A percentile compares a stretch with the other conserved stretches of the same genome.
phyloP scores from a whole-genome alignment of 2,888 invertebrate species.

The Cephus nigrinus region DNA sequence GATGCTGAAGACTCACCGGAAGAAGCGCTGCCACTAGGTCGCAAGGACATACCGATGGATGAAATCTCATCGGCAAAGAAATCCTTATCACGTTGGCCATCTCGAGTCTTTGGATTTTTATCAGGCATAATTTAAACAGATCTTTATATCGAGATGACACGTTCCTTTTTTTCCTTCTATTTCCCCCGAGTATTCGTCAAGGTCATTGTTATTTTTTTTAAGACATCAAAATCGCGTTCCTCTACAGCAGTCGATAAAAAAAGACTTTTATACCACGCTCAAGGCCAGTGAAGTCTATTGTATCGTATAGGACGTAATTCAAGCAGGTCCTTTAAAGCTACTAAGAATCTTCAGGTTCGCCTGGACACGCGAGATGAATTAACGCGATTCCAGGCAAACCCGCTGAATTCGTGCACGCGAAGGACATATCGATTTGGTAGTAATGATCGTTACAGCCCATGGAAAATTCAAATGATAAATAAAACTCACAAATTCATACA shows the following conservation, averaged over 20 bases:
- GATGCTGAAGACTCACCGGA: slow-evolving; percentile 72
- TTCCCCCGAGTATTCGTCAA: background rate
- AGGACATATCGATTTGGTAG: background rate
- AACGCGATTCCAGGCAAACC: background rate
- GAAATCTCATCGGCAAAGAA: slow-evolving; percentile 75
- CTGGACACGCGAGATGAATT: background rate
- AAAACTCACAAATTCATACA: background rate
- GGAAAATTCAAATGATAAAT: background rate
- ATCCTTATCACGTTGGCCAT: slow-evolving; percentile 59
- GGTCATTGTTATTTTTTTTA: background rate
- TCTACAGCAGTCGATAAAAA: background rate
- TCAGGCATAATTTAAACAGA: slow-evolving; percentile 56
- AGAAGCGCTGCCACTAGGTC: slow-evolving; percentile 78
- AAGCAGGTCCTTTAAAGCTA: background rate
- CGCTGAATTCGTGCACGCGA: background rate
- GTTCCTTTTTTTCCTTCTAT: background rate
- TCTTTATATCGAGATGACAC: background rate
- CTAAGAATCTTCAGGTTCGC: background rate
- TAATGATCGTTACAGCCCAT: background rate
- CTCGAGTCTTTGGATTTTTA: slow-evolving; percentile 55
- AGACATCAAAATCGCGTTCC: background rate
- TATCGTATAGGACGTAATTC: background rate
- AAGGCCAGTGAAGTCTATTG: background rate
- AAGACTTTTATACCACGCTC: background rate
- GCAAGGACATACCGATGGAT: slow-evolving; percentile 86